Evolutionary conservation across 53 echinoderm and acorn worm genomes (phyloP).

Genomic region (Echinometra lucunter): DNA sequence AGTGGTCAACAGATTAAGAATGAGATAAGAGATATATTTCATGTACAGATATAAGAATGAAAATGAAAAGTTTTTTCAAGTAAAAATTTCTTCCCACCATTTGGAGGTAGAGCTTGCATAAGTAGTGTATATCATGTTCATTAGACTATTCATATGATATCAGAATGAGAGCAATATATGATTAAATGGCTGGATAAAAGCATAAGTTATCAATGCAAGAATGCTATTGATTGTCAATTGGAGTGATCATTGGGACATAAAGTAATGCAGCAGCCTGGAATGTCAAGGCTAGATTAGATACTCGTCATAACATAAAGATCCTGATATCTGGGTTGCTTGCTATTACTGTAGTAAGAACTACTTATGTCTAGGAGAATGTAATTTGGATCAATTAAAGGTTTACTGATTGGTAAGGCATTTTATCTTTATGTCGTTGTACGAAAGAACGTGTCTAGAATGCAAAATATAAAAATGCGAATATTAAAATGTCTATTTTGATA

Average conservation of each 20-base stretch:
- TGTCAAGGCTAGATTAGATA: neutral
- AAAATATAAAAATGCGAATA: too few species aligned
- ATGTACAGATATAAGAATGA: neutral
- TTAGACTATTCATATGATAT: neutral
- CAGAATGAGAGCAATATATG: neutral
- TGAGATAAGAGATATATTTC: neutral
- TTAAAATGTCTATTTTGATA: too few species aligned
- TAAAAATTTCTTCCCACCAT: neutral
- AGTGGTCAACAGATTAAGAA: neutral
- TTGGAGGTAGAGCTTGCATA: neutral
- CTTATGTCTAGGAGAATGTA: neutral
- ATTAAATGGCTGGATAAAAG: conserved; percentile 10
- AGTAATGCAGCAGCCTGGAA: conserved; percentile 13
- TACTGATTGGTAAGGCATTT: too few species aligned
- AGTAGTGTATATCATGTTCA: neutral
- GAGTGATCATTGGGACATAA: neutral
- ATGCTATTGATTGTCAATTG: neutral
- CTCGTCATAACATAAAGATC: conserved; percentile 16
- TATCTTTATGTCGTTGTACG: too few species aligned
- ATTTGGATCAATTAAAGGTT: neutral
- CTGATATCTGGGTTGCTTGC: neutral
- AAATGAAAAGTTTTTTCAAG: neutral
- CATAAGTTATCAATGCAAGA: neutral
- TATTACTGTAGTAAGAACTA: neutral
- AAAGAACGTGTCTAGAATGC: too few species aligned